Percentiles rank a stretch among this genome's conserved stretches.
These are phyloP conservation scores for Glomeris marginata DNA, from an alignment of 2,888 invertebrate species.

Conservation along the genomic window DNA sequence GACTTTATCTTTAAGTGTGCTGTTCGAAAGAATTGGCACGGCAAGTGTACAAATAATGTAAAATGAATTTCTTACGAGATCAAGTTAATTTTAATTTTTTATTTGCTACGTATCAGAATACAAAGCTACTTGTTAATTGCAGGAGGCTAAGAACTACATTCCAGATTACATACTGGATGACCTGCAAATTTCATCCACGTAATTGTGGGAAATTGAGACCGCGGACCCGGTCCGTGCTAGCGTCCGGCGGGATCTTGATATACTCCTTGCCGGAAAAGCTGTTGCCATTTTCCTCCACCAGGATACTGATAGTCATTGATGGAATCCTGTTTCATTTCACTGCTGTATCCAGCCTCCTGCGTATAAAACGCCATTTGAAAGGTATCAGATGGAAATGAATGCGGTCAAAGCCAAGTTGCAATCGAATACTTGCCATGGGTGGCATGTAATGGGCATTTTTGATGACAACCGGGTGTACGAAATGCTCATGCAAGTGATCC, in stretches of 20 bases:
- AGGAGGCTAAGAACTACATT: constrained; percentile 14
- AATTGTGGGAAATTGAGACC: background rate
- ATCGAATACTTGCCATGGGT: constrained; percentile 44
- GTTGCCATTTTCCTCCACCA: constrained; percentile 58
- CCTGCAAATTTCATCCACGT: constrained; percentile 1
- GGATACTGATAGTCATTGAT: constrained; percentile 58
- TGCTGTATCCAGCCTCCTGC: constrained; percentile 56
- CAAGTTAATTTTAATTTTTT: background rate
- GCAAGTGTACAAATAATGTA: too few species aligned
- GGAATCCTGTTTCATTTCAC: constrained; percentile 53
- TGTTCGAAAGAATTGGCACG: too few species aligned
- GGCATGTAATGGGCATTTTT: constrained; percentile 54
- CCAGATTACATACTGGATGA: constrained; percentile 14
- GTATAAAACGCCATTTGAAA: background rate
- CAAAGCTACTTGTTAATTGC: background rate
- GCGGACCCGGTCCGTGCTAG: background rate
- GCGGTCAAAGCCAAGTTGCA: background rate
- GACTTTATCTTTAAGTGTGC: too few species aligned
- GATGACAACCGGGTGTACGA: constrained; percentile 53
- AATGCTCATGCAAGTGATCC: constrained; percentile 82
- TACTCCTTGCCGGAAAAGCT: constrained; percentile 17
- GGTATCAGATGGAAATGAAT: too few species aligned
- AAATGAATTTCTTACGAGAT: background rate
- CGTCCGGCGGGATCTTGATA: constrained; percentile 1
- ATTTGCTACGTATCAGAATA: background rate